A percentile compares a stretch with the other conserved stretches of the same genome.
These are phyloP conservation scores for Ruditapes philippinarum DNA, from an alignment of 1,140 invertebrate species.

Conservation along the genomic window DNA sequence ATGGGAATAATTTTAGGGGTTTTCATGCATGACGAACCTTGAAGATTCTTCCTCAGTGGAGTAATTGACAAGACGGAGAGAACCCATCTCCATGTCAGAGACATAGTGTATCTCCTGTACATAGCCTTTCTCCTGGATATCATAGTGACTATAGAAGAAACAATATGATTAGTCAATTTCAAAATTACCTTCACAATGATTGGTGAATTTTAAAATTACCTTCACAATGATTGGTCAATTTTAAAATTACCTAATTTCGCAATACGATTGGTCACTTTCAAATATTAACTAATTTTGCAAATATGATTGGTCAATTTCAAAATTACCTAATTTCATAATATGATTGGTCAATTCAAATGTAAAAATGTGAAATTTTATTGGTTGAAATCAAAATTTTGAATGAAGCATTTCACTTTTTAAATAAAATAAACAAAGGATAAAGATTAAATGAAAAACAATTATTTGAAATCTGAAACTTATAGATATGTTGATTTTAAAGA, in stretches of 20 bases:
- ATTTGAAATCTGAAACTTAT: too few relatives aligned
- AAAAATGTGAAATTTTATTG: neutral
- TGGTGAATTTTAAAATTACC: neutral
- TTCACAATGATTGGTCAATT: neutral
- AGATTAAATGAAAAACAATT: too few relatives aligned
- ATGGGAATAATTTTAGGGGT: too few relatives aligned
- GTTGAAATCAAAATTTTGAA: neutral
- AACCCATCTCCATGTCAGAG: constrained; percentile 81
- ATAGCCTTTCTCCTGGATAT: constrained; percentile 82
- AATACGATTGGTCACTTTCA: too few relatives aligned
- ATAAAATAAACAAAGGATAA: too few relatives aligned
- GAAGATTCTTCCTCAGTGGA: constrained; percentile 72
- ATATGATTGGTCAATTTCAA: too few relatives aligned
- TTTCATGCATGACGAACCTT: constrained; percentile 62
- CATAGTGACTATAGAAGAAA: constrained; percentile 78
- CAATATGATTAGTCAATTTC: constrained; percentile 6
- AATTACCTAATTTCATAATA: too few relatives aligned
- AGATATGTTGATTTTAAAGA: too few relatives aligned
- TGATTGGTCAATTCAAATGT: neutral
- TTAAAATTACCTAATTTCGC: neutral
- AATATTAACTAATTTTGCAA: too few relatives aligned
- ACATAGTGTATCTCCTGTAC: constrained; percentile 84
- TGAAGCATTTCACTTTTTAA: too few relatives aligned
- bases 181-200: neutral
- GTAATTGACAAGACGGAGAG: constrained; percentile 75